Conservation (phyloP, 2,888 invertebrate species). For the Brenthis daphne region DNA sequence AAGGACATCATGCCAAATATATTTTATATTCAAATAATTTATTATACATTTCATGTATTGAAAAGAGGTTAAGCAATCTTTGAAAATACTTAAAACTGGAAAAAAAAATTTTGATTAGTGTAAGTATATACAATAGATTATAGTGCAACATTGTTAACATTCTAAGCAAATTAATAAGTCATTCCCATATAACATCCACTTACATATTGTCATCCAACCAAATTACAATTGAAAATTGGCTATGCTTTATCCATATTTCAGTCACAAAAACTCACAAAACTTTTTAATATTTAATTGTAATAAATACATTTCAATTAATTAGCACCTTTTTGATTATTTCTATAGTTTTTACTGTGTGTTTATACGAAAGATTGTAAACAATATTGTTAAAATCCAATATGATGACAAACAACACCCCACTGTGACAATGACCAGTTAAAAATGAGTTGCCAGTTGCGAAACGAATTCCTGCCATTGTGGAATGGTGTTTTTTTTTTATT, state of each 20-base stretch:
- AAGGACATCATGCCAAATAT: too few species aligned
- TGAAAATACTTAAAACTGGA: too few species aligned
- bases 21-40: too few species aligned
- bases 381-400: constrained; percentile 19
- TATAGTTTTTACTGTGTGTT: constrained; percentile 3
- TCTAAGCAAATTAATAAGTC: background rate
- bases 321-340: constrained; percentile 4
- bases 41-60: too few species aligned
- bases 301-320: constrained; percentile 5
- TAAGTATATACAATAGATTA: too few species aligned
- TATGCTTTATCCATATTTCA: background rate
- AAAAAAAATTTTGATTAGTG: too few species aligned
- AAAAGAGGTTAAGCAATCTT: too few species aligned
- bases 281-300: background rate
- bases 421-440: too few species aligned
- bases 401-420: too few species aligned
- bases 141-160: background rate
- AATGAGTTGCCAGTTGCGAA: too few species aligned
- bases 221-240: background rate
- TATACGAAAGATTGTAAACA: constrained; percentile 15
- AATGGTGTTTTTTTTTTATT: too few species aligned
- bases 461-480: too few species aligned
- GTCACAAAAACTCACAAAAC: background rate
- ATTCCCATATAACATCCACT: background rate
- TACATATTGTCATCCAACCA: constrained; percentile 1